Evolutionary conservation across 2,888 invertebrate genomes (phyloP).

Genomic region (Macrosoma leucophasiata): DNA sequence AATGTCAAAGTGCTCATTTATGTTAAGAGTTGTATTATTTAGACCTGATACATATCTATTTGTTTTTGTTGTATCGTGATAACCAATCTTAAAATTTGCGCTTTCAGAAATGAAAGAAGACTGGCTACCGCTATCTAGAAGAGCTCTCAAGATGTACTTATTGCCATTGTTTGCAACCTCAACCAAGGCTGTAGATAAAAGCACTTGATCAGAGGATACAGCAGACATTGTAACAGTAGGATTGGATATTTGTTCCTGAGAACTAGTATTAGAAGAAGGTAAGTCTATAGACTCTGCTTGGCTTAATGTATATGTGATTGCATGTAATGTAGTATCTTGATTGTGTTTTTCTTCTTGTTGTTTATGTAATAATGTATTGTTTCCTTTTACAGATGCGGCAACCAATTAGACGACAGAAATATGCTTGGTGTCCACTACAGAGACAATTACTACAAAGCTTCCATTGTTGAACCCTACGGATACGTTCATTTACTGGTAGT

Average conservation of each 20-base stretch:
- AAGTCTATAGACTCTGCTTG: no score
- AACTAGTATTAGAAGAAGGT: neutral
- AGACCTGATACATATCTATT: constrained; percentile 10
- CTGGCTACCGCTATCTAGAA: constrained; percentile 9
- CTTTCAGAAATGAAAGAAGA: constrained; percentile 4
- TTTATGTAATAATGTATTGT: constrained; percentile 15
- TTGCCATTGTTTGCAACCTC: constrained; percentile 10
- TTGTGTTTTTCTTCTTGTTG: neutral
- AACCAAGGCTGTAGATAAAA: constrained; percentile 15
- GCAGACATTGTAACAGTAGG: constrained; percentile 5
- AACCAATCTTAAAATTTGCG: no score
- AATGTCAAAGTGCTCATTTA: constrained; percentile 9
- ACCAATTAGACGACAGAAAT: constrained; percentile 6
- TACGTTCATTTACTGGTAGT: constrained; percentile 7
- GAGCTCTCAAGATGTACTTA: constrained; percentile 5
- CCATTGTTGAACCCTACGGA: constrained; percentile 3
- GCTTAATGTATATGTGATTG: no score
- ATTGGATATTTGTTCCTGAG: neutral
- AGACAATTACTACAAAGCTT: constrained; percentile 13
- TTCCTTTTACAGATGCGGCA: constrained; percentile 13
- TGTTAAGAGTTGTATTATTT: constrained; percentile 6
- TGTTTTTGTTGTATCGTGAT: constrained; percentile 2
- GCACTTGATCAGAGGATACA: constrained; percentile 6
- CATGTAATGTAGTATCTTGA: neutral
- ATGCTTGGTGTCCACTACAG: constrained; percentile 9